These are phyloP conservation scores for Xestobium rufovillosum DNA, from an alignment of 2,888 invertebrate genomes.

Conservation along the genomic window DNA sequence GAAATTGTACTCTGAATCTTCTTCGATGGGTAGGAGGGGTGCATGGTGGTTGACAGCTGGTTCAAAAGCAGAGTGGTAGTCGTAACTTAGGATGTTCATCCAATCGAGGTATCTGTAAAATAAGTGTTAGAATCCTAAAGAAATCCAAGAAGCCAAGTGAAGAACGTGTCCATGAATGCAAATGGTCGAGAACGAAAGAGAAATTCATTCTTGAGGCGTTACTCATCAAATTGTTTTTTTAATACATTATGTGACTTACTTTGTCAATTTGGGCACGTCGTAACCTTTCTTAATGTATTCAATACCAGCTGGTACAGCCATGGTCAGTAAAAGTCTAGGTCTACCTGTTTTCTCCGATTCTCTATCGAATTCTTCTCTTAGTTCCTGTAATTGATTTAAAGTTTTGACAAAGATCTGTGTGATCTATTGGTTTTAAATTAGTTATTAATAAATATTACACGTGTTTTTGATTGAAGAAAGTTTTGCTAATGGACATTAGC, in stretches of 20 bases:
- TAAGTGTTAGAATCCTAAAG: too few relatives aligned
- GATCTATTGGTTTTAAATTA: slow-evolving; percentile 5
- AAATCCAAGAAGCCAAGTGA: too few relatives aligned
- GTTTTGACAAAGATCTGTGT: slow-evolving; percentile 6
- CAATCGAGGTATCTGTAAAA: slow-evolving; percentile 72
- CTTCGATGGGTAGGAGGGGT: slow-evolving; percentile 73
- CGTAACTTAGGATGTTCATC: slow-evolving; percentile 86
- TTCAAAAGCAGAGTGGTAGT: slow-evolving; percentile 88
- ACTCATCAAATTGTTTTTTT: too few relatives aligned
- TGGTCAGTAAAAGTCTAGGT: slow-evolving; percentile 71
- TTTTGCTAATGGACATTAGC: too few relatives aligned
- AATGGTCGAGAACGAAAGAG: too few relatives aligned
- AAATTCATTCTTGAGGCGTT: too few relatives aligned
- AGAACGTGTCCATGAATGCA: too few relatives aligned
- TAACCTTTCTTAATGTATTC: slow-evolving; percentile 92
- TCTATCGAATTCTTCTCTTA: slow-evolving; percentile 80
- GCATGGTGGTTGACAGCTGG: slow-evolving; percentile 88
- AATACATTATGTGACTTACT: too few relatives aligned
- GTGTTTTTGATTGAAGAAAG: too few relatives aligned
- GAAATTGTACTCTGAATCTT: slow-evolving; percentile 79
- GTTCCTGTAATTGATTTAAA: slow-evolving; percentile 52
- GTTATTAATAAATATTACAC: slow-evolving; percentile 1
- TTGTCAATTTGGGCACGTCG: slow-evolving; percentile 78
- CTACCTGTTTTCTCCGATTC: slow-evolving; percentile 80
- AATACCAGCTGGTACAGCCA: slow-evolving; percentile 91